These are phyloP conservation scores for Gallirallus australis DNA, from an alignment of 2,797 vertebrate species.

Conservation along the genomic window DNA sequence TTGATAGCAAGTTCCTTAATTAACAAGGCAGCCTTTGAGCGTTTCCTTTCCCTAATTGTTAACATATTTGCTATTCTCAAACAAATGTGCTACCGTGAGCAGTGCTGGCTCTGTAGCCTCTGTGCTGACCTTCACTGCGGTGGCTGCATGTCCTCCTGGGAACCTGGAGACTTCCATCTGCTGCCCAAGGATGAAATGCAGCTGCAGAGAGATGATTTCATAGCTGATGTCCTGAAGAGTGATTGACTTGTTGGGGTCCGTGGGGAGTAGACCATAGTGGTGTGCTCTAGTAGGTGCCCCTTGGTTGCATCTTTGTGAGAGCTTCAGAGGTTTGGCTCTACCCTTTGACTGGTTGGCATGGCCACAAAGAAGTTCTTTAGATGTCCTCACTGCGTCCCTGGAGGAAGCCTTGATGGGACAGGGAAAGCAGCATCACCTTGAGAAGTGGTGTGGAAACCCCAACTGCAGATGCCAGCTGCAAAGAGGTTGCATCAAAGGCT, in stretches of 20 bases:
- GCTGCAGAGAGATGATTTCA: slow-evolving; percentile 69
- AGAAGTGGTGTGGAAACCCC: neutral
- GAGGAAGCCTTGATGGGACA: neutral
- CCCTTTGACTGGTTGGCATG: neutral
- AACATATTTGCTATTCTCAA: slow-evolving; percentile 84
- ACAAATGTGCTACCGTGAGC: slow-evolving; percentile 72
- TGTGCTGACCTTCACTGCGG: neutral
- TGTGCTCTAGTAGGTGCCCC: neutral
- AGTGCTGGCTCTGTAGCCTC: slow-evolving; percentile 2
- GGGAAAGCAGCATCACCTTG: neutral
- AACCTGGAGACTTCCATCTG: neutral
- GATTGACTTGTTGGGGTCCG: neutral
- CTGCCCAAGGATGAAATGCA: slow-evolving; percentile 33
- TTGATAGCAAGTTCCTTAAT: slow-evolving; percentile 84
- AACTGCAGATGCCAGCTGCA: neutral
- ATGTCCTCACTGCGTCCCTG: rapidly evolving
- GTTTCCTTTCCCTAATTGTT: slow-evolving; percentile 84
- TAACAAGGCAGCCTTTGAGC: slow-evolving; percentile 78
- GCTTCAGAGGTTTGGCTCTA: neutral
- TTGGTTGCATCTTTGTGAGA: neutral
- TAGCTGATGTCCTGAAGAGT: slow-evolving; percentile 52
- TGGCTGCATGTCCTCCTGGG: neutral
- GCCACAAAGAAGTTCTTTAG: neutral
- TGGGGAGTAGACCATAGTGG: neutral
- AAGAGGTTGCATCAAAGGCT: neutral